phyloP scores from a whole-genome alignment of 2,797 vertebrate genomes.

The Sebastes iracundus region DNA sequence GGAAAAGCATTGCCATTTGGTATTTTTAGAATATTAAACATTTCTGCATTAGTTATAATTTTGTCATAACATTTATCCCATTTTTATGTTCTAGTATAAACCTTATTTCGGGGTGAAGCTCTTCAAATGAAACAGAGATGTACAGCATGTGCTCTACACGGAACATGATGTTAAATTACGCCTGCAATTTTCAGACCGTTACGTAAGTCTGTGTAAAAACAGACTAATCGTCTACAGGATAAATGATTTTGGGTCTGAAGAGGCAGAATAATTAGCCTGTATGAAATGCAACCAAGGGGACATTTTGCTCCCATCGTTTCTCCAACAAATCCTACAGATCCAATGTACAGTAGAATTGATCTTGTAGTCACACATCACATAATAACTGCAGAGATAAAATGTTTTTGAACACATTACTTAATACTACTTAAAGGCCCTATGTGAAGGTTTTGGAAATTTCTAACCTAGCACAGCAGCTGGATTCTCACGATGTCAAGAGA shows the following conservation, averaged over 20 bases:
- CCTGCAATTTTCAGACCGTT: conserved; percentile 44
- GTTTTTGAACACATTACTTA: background rate
- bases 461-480: background rate
- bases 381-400: background rate
- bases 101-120: background rate
- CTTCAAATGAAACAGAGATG: background rate
- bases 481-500: background rate
- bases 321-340: background rate
- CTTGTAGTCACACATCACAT: background rate
- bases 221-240: conserved; percentile 18
- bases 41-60: background rate
- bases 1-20: background rate
- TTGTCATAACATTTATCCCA: background rate
- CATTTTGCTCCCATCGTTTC: conserved; percentile 3
- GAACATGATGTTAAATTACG: conserved; percentile 33
- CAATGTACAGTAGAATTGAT: background rate
- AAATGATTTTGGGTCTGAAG: conserved; percentile 3
- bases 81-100: background rate
- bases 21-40: background rate
- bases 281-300: conserved; percentile 20
- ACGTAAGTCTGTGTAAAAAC: conserved; percentile 40
- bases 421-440: background rate
- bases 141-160: background rate
- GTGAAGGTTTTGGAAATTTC: background rate
- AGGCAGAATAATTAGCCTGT: conserved; percentile 23